Percentiles rank a stretch among this genome's conserved stretches.
Evolutionary conservation across 1,140 invertebrate genomes (phyloP).

Genomic region (Drosophila mayri): DNA sequence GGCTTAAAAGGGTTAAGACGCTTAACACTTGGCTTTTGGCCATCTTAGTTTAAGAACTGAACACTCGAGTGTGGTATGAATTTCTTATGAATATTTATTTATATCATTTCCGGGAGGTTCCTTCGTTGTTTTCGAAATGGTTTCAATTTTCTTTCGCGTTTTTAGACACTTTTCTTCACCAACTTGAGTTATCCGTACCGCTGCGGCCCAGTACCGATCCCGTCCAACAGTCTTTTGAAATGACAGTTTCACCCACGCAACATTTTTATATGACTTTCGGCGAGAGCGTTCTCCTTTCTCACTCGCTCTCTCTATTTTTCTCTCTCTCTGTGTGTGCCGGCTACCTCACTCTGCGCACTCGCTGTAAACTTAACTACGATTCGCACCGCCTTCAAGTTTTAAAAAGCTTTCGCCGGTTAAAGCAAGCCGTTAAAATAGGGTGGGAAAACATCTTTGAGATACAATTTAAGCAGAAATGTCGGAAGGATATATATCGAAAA

Average conservation of each 20-base stretch:
- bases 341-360: slow-evolving; percentile 35
- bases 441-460: neutral
- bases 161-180: slow-evolving; percentile 15
- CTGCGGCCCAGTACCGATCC: slow-evolving; percentile 45
- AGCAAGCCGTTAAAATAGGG: neutral
- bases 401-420: slow-evolving; percentile 35
- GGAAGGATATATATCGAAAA: neutral
- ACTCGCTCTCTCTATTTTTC: slow-evolving; percentile 4
- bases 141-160: neutral
- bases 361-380: slow-evolving; percentile 38
- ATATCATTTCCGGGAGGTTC: slow-evolving; percentile 26
- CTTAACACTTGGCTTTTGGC: slow-evolving; percentile 21
- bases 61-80: slow-evolving; percentile 22
- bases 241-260: slow-evolving; percentile 52
- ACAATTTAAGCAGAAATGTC: neutral
- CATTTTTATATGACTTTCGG: slow-evolving; percentile 62
- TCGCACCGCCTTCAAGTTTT: slow-evolving; percentile 35
- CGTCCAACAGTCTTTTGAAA: slow-evolving; percentile 57
- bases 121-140: neutral
- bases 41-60: slow-evolving; percentile 44
- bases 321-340: neutral
- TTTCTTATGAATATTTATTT: neutral
- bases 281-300: slow-evolving; percentile 32
- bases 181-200: slow-evolving; percentile 19
- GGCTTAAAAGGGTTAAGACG: slow-evolving; percentile 25